Percentiles rank a stretch among this genome's conserved stretches.
These are phyloP conservation scores for Clarias macrocephalus DNA, from an alignment of 2,113 vertebrate genomes.

Conservation along the genomic window DNA sequence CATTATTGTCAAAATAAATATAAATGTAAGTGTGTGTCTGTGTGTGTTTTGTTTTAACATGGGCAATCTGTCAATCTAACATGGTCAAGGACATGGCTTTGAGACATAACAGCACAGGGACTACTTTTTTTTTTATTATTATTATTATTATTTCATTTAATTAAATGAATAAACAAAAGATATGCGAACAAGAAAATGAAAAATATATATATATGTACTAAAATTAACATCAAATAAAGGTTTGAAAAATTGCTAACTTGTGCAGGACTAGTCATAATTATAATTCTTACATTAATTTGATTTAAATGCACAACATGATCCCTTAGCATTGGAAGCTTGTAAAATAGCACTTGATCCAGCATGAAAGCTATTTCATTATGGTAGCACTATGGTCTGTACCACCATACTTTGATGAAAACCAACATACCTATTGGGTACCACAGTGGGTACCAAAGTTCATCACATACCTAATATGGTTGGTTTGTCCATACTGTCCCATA, in stretches of 20 bases:
- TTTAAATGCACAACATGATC: neutral
- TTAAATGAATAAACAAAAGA: neutral
- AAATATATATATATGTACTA: neutral
- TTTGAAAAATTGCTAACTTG: neutral
- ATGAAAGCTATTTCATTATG: neutral
- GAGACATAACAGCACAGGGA: neutral
- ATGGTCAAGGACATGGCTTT: neutral
- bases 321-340: neutral
- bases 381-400: neutral
- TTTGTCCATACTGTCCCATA: no score
- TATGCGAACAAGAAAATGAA: neutral
- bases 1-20: neutral
- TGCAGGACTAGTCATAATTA: neutral
- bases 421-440: no score
- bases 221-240: neutral
- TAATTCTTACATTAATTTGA: neutral
- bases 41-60: neutral
- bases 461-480: no score
- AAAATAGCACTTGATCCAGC: neutral
- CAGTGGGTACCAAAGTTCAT: no score
- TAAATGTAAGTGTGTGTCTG: neutral
- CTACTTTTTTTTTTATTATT: no score
- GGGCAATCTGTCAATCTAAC: neutral
- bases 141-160: no score
- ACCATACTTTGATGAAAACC: neutral